Conservation (phyloP, 2,797 vertebrate genomes). For the Cryptoblepharus egeriae region DNA sequence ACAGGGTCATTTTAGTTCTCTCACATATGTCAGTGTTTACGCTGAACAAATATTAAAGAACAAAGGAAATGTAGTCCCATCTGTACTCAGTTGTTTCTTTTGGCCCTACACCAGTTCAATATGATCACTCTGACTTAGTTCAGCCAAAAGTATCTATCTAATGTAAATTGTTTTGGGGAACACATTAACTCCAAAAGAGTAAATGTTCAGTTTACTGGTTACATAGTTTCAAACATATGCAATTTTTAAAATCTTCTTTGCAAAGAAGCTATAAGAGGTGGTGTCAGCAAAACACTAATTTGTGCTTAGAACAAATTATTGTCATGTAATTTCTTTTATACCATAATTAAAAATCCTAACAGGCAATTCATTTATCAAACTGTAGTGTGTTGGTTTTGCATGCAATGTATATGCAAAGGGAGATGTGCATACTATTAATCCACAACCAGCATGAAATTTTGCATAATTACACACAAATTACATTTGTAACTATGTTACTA, state of each 20-base stretch:
- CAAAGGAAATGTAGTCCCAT: conserved; percentile 20
- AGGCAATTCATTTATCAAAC: background rate
- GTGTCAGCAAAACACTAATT: background rate
- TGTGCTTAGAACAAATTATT: background rate
- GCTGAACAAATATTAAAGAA: conserved; percentile 26
- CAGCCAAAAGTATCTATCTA: conserved; percentile 1
- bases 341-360: background rate
- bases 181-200: conserved; percentile 10
- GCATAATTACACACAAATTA: background rate
- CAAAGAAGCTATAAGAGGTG: background rate
- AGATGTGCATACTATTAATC: background rate
- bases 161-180: conserved; percentile 21
- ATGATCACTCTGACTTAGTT: background rate
- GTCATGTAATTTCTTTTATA: background rate
- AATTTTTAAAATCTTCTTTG: background rate
- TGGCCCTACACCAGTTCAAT: background rate
- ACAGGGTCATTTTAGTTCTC: conserved; percentile 16
- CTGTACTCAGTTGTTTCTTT: conserved; percentile 25
- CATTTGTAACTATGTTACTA: background rate
- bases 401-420: no score
- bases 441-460: background rate
- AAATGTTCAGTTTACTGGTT: background rate
- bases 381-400: background rate
- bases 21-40: conserved; percentile 36
- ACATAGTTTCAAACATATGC: background rate